Conservation (phyloP, 2,888 invertebrate species). For the Thymelicus acteon region DNA sequence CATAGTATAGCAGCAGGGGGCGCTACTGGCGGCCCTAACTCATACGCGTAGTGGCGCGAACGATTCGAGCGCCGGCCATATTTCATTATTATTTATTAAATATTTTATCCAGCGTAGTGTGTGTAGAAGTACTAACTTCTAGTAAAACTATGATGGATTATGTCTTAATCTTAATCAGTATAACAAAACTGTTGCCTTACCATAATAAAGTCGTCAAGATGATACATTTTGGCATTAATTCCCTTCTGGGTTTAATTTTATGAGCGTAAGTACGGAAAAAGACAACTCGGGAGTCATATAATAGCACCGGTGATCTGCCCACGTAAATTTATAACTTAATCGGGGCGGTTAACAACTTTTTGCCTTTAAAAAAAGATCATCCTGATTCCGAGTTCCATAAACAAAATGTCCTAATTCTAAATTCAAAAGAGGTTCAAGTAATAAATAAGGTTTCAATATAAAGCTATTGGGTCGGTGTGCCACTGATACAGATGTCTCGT, state of each 20-base stretch:
- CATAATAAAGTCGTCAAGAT: not conserved
- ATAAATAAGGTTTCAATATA: slow-evolving; percentile 79
- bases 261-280: not conserved
- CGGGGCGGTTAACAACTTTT: slow-evolving; percentile 31
- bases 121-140: slow-evolving; percentile 51
- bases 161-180: not conserved
- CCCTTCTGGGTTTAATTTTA: not conserved
- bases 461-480: slow-evolving; percentile 74
- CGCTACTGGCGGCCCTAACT: slow-evolving; percentile 74
- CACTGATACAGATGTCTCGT: slow-evolving; percentile 81
- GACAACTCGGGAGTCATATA: not conserved
- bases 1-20: slow-evolving; percentile 74
- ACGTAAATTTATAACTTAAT: slow-evolving; percentile 33
- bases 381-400: slow-evolving; percentile 50
- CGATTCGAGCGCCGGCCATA: slow-evolving; percentile 55
- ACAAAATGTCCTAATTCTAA: slow-evolving; percentile 62
- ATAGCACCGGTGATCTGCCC: slow-evolving; percentile 10
- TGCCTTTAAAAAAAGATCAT: slow-evolving; percentile 47
- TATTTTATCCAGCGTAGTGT: slow-evolving; percentile 52
- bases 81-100: slow-evolving; percentile 48
- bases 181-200: not conserved
- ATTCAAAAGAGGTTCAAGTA: slow-evolving; percentile 66
- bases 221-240: not conserved
- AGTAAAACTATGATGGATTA: slow-evolving; percentile 59
- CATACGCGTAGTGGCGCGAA: slow-evolving; percentile 54